phyloP scores from a whole-genome alignment of 2,797 vertebrate species.

The Sarcophilus harrisii region DNA sequence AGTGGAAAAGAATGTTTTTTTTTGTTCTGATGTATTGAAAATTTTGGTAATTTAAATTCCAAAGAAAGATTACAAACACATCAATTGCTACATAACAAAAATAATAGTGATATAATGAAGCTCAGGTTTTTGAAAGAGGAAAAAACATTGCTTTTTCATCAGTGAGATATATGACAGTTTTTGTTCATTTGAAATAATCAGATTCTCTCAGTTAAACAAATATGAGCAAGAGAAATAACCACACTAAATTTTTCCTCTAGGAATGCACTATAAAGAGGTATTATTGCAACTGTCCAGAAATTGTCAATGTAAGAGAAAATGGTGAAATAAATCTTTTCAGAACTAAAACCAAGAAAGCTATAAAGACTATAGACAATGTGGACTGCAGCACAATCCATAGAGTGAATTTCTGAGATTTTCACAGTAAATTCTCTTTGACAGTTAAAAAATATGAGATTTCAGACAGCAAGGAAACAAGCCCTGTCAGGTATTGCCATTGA shows the following conservation, averaged over 20 bases:
- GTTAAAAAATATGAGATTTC: constrained; percentile 96
- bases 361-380: constrained; percentile 93
- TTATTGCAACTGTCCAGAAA: constrained; percentile 95
- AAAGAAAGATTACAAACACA: constrained; percentile 92
- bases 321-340: constrained; percentile 94
- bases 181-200: constrained; percentile 91
- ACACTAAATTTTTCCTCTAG: constrained; percentile 84
- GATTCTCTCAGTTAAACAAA: constrained; percentile 90
- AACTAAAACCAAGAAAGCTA: constrained; percentile 90
- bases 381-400: constrained; percentile 98
- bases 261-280: constrained; percentile 92
- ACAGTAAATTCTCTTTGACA: constrained; percentile 99
- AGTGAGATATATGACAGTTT: constrained; percentile 91
- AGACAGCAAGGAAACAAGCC: constrained; percentile 94
- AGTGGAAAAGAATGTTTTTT: constrained; percentile 93
- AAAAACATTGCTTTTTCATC: constrained; percentile 94
- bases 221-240: constrained; percentile 88
- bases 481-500: constrained; percentile 92
- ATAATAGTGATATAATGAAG: constrained; percentile 95
- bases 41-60: constrained; percentile 82
- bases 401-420: constrained; percentile 93
- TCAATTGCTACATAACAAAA: constrained; percentile 91
- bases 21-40: constrained; percentile 92
- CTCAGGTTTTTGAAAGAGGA: constrained; percentile 98
- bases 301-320: constrained; percentile 95